These are phyloP conservation scores for Stigmatopora nigra DNA, from an alignment of 2,113 vertebrate species.

Conservation along the genomic window DNA sequence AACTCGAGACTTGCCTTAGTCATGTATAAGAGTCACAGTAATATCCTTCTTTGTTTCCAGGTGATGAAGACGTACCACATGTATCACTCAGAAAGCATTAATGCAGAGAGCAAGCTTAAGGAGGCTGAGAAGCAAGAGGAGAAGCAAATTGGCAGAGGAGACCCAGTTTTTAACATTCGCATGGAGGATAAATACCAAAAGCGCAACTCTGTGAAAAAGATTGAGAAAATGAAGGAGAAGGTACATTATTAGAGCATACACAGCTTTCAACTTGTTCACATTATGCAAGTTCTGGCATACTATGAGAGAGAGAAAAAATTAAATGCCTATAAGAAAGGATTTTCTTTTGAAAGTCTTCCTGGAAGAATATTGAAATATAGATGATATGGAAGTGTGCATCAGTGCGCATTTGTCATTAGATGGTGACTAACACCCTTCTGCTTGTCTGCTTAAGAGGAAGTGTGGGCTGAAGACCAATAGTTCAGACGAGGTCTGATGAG, in stretches of 20 bases:
- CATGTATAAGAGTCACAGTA: not conserved
- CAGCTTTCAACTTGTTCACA: not conserved
- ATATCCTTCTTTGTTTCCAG: slow-evolving; percentile 52
- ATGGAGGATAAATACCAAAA: slow-evolving; percentile 88
- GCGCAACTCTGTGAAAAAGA: slow-evolving; percentile 97
- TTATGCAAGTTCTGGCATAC: slow-evolving; percentile 4
- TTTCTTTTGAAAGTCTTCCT: slow-evolving; percentile 38
- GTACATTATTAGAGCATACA: slow-evolving; percentile 67
- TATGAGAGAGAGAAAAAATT: slow-evolving; percentile 31
- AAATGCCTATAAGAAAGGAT: slow-evolving; percentile 19
- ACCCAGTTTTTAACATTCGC: slow-evolving; percentile 86
- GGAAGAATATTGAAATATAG: slow-evolving; percentile 41
- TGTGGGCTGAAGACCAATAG: slow-evolving; percentile 16
- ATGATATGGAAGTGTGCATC: slow-evolving; percentile 36
- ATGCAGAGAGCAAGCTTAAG: slow-evolving; percentile 93
- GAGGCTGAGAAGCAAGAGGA: slow-evolving; percentile 98
- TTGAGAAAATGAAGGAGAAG: slow-evolving; percentile 99
- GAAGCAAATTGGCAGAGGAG: slow-evolving; percentile 85
- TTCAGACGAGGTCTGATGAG: not conserved
- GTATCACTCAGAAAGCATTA: slow-evolving; percentile 97
- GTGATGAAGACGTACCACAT: slow-evolving; percentile 99
- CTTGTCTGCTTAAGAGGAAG: slow-evolving; percentile 37
- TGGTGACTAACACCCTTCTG: slow-evolving; percentile 38
- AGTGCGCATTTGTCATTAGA: slow-evolving; percentile 38
- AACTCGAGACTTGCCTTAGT: slow-evolving; percentile 3